Percentiles rank a stretch among this genome's conserved stretches.
phyloP scores from a whole-genome alignment of 2,113 vertebrate species.

The Ochotona curzoniae region DNA sequence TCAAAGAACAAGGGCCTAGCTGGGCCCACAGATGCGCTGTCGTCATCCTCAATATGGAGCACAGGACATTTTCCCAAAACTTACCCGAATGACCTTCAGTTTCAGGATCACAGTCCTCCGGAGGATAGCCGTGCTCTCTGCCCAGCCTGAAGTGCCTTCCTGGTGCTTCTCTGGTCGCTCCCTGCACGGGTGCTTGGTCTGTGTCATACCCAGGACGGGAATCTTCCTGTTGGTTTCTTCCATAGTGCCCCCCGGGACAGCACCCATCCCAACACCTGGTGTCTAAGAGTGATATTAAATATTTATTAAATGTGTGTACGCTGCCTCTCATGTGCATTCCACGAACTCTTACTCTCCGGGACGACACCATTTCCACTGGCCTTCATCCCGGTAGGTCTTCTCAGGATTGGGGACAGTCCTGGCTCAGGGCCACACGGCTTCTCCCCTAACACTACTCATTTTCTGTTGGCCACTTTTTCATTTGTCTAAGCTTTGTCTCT shows the following conservation, averaged over 20 bases:
- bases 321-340: not conserved
- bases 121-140: not conserved
- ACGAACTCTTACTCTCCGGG: not conserved
- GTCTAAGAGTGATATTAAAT: not conserved
- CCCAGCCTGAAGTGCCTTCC: not conserved
- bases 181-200: not conserved
- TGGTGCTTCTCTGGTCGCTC: not conserved
- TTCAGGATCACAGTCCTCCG: not conserved
- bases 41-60: not conserved
- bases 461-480: conserved; percentile 3
- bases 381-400: too few species aligned
- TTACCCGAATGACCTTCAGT: not conserved
- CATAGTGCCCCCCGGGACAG: not conserved
- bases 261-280: not conserved
- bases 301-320: not conserved
- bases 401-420: not conserved
- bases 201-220: not conserved
- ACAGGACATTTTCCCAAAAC: not conserved
- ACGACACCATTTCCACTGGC: too few species aligned
- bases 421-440: not conserved
- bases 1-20: not conserved
- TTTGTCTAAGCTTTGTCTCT: conserved; percentile 32
- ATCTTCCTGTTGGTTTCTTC: not conserved
- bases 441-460: not conserved
- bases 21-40: not conserved